These are phyloP conservation scores for Apis dorsata DNA, from an alignment of 1,140 invertebrate genomes.

Conservation along the genomic window DNA sequence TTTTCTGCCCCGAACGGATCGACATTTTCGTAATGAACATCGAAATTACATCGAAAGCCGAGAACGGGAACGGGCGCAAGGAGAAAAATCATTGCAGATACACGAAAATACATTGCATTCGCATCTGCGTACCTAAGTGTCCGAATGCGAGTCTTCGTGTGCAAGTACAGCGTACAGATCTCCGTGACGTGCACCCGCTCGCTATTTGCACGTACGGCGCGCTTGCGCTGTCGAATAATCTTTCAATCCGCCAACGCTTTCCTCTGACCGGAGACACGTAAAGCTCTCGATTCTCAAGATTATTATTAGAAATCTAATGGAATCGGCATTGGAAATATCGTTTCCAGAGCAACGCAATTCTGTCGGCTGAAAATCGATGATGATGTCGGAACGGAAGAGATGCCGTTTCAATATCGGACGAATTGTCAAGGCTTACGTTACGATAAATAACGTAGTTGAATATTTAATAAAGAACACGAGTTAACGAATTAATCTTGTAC, in stretches of 20 bases:
- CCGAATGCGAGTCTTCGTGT: conserved; percentile 59
- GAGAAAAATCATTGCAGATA: not conserved
- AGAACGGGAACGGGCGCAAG: too few species aligned
- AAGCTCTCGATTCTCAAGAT: not conserved
- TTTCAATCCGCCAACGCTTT: conserved; percentile 46
- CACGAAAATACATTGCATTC: not conserved
- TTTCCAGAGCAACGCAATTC: not conserved
- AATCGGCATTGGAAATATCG: not conserved
- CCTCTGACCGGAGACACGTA: conserved; percentile 29
- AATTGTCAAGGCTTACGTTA: too few species aligned
- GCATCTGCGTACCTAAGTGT: conserved; percentile 30
- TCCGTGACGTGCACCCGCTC: conserved; percentile 55
- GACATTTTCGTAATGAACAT: not conserved
- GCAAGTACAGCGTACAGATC: conserved; percentile 65
- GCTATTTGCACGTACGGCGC: conserved; percentile 60
- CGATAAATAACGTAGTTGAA: not conserved
- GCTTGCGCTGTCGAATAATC: conserved; percentile 55
- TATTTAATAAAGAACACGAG: not conserved
- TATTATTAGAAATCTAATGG: conserved; percentile 6
- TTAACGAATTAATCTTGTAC: not conserved
- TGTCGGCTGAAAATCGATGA: not conserved
- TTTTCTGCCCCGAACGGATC: not conserved
- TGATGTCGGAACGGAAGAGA: too few species aligned
- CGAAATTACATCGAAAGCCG: accelerated
- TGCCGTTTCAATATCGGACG: not conserved